Evolutionary conservation across 2,797 vertebrate genomes (phyloP), one percentile per base, ranked within the genome.

Genomic region (Falco biarmicus): DNA sequence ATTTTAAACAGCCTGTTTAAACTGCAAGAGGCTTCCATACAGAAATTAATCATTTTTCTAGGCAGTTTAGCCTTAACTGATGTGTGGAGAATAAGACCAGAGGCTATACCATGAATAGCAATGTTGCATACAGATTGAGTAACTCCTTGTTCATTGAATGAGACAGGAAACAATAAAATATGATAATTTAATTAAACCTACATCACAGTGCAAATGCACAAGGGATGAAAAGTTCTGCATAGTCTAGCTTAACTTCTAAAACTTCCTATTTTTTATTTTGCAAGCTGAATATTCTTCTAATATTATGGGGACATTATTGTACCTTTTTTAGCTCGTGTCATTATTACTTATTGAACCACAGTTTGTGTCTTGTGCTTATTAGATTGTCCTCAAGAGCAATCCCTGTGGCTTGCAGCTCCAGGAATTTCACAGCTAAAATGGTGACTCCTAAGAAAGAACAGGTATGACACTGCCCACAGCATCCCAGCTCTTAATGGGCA

Each of bases 121-220:
- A 87, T 32, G 34, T 75, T 71, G 83, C 0, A 0, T 50, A 54
- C 26, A 84, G 66, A 74, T 37, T 69, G 76, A 81, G 26, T 60
- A 85, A 73, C 66, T 73, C n/a, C 29, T 73, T 82, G 57, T 61
- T 95, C 69, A 86, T 59, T 84, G 69, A 91, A 84, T 71, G 73
- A 94, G 89, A 90, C 43, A 90, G 50, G 21, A 89, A 87, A 96
- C 21, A 90, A 89, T 89, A 86, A 89, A 91, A 91, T 71, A 89
- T 39, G 48, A 31, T 75, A 83, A 91, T 93, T 77, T 93, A 81
- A 93, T 93, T 96, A 91, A 91, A 63, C 41, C 26, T 71, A 37
- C 56, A 92, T 84, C 32, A 59, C 53, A 78, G 31, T 31, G 34
- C 43, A 92, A 87, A 84, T 63, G 32, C 65, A 84, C 69, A 78